These are phyloP conservation scores for Troides helena DNA, from an alignment of 2,888 invertebrate species.

Conservation along the genomic window DNA sequence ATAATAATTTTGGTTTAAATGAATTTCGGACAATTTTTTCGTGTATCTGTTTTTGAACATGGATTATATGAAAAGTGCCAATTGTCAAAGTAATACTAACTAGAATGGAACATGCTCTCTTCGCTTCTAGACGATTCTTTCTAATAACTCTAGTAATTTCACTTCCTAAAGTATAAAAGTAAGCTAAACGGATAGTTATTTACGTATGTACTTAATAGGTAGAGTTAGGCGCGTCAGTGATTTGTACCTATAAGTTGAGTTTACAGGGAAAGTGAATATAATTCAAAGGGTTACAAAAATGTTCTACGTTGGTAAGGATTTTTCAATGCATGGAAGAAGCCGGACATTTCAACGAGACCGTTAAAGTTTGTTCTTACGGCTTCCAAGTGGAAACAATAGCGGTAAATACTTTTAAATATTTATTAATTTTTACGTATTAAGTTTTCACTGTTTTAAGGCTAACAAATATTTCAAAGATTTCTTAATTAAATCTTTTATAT, in stretches of 20 bases:
- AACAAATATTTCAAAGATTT: not conserved
- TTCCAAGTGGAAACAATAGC: constrained; percentile 2
- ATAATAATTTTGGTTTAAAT: no score
- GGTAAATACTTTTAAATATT: not conserved
- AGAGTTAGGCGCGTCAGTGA: no score
- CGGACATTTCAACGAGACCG: constrained; percentile 5
- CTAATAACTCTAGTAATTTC: no score
- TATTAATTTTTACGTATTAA: not conserved
- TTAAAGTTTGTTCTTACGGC: constrained; percentile 14
- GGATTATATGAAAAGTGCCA: no score
- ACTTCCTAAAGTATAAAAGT: no score
- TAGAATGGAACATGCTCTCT: no score
- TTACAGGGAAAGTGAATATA: not conserved
- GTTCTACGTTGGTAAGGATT: not conserved
- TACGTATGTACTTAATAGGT: no score
- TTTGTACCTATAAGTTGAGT: not conserved
- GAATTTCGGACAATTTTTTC: no score
- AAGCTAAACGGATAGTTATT: no score
- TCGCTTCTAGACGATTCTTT: no score
- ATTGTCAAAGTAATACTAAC: no score
- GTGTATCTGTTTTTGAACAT: no score
- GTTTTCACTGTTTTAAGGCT: not conserved
- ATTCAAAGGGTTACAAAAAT: not conserved
- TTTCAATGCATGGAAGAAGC: not conserved
- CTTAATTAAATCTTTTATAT: not conserved